Base-by-base conservation (phyloP, 2,888 invertebrate species). In the Sipha maydis region DNA sequence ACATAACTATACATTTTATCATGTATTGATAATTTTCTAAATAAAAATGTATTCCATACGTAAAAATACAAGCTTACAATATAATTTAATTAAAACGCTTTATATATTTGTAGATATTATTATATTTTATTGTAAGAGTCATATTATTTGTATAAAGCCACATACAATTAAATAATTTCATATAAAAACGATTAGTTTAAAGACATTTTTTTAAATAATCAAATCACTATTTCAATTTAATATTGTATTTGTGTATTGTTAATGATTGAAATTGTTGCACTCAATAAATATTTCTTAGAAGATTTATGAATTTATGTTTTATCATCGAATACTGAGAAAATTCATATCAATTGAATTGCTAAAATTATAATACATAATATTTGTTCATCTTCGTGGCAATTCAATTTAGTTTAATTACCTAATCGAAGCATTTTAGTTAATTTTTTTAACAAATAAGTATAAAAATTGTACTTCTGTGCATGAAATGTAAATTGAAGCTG, bases 201-300 rank as follows among this genome's bases (percentile, higher is more conserved):
- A 28, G 5, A 71, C 31, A 17, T 71, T 71, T 31, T 7, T 41
- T 41, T 1, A 9, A 41, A 41, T 41, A 41, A 41, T 41, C 41
- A 5, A 5, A 41, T 11, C 3, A 5, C 41, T 7, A 41, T 4
- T 34, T 34, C 61, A 21, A 19, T 69, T 69, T 28, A 71, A 14
- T 17, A 28, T 69, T 69, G 5, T 69, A 28, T 14, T 28, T 71
- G 54, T 28, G 28, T 82, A 31, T 34, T 56, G 4, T 54, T 83
- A 73, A 34, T 54, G 38, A 56, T 83, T 75, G 2, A 8, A 54
- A 73, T 83, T 69, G 38, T n/a, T 5, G n/a, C n/a, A 38, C 19
- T 75, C 73, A 3, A 38, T 83, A 83, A 61, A 84, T 41, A 76
- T 84, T 84, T 84, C 84, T 75, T 21, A 61, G 84, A 84, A 84